Evolutionary conservation across 2,113 vertebrate genomes (phyloP), one percentile per base, ranked within the genome.

Genomic region (Phalacrocorax carbo): DNA sequence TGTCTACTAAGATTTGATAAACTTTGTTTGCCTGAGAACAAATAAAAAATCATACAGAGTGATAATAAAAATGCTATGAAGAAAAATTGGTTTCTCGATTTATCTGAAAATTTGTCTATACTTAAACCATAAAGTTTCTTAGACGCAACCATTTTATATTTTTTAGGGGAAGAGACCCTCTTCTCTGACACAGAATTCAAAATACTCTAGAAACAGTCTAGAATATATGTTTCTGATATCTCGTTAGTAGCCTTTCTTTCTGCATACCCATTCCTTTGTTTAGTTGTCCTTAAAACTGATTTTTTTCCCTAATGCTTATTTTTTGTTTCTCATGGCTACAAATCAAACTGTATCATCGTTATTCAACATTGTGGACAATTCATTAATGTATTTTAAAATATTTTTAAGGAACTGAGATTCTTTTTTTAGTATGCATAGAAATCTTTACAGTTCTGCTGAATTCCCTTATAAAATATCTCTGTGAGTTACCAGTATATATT

Each of bases 131-230:
- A 85, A 36, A 44, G 5, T 14, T 92, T 83, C 19, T 62, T 83
- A 77, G 4, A 49, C 6, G 23, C 10, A 51, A 25, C 1, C 7
- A 36, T 29, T 70, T n/a, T 48, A 36, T 54, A 14, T 32, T 58
- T 21, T 1, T 5, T 20, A 19, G 10, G 4, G 11, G 5, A 60
- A 65, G 4, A 60, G 5, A 34, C 13, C 4, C 3, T 71, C 21
- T 54, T 13, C 16, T 86, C 66, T 88, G 36, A 68, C 42, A 58
- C 5, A 62, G 22, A 38, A 58, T 0, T 69, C 8, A 64, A 90
- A 42, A 1, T 62, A 61, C 5, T 52, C n/a, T n/a, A n/a, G 34
- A 61, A 68, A 7, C 4, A 21, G 4, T 36, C 15, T 66, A 66
- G 6, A 71, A 52, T 38, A 54, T 4, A n/a, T 18, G 6, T 48